A percentile compares a stretch with the other conserved stretches of the same genome.
Conservation (phyloP, 92 coral and sea anemone species). For the Epizoanthus illoricatus region DNA sequence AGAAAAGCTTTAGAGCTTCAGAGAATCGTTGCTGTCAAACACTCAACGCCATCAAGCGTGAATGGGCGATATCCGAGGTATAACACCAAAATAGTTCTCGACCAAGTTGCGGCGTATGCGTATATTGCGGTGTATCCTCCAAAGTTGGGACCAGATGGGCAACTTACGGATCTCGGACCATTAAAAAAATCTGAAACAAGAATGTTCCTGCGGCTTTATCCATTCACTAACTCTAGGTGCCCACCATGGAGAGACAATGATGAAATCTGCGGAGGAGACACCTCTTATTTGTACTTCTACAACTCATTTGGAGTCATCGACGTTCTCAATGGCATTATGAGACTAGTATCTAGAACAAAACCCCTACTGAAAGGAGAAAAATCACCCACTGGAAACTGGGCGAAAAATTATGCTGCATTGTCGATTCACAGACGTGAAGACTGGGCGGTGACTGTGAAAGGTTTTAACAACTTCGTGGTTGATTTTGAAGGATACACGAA, state of each 20-base stretch:
- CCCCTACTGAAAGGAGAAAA: neutral
- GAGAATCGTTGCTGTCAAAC: conserved; percentile 59
- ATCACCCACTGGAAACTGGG: conserved; percentile 50
- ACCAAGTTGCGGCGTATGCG: conserved; percentile 51
- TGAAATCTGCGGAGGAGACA: too few species aligned
- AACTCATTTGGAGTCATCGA: too few species aligned
- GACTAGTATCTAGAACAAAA: too few species aligned
- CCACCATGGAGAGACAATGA: too few species aligned
- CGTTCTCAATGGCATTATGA: too few species aligned
- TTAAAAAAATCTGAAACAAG: conserved; percentile 6
- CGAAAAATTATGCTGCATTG: conserved; percentile 47
- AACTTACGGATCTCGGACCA: too few species aligned
- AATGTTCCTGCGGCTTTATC: conserved; percentile 56
- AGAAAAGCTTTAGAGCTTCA: conserved; percentile 60
- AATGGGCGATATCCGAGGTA: conserved; percentile 52
- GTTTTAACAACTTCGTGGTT: conserved; percentile 40
- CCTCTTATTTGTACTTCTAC: too few species aligned
- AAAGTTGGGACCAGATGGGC: too few species aligned
- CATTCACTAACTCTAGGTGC: neutral
- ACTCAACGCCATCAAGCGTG: conserved; percentile 73
- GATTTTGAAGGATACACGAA: conserved; percentile 31
- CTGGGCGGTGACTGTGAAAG: conserved; percentile 54
- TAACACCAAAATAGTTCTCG: conserved; percentile 28
- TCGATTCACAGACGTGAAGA: conserved; percentile 47
- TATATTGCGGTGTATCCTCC: conserved; percentile 46